Base-by-base conservation (phyloP, 37 sponge, comb jelly and placozoan species). In the Axinella damicornis region DNA sequence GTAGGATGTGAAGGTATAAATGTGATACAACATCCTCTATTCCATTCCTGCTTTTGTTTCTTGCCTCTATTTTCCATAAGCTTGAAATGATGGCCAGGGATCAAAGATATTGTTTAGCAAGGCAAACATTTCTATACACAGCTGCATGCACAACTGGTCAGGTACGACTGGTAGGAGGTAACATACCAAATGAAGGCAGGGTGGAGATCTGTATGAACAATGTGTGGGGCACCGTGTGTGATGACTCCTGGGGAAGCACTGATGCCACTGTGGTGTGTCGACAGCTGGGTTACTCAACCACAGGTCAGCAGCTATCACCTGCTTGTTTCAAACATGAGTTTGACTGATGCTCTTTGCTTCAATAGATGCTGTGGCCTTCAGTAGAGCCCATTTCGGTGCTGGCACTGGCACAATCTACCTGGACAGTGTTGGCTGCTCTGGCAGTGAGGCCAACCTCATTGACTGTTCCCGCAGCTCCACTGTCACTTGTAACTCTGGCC, bases 381-480 rank as follows among this genome's bases (percentile, higher is more conserved):
- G 72, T 39, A 71, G 37, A 37, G 72, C 72, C 2, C 22, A 40
- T 21, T 71, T 39, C n/a, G 72, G 72, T 2, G 38, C 72, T 36
- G 72, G 72, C 34, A 37, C 46, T 40, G 72, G 72, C 24, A 17
- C 40, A 24, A 71, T 39, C 19, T 5, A 40, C 41, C 18, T 71
- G 15, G 72, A 71, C 37, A 46, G 37, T 71, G 72, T 71, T 11
- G 24, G 24, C 19, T 71, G 72, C n/a, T 37, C 46, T 39, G 38
- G 41, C 18, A 40, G 20, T 25, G 46, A 39, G 38, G 5, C 18
- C 24, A 24, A 18, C 21, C 72, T 71, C 5, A 25, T 71, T 36
- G 46, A 71, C 38, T 71, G 72, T 39, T 5, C 72, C 24, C 38
- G 72, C 16, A 37, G 72, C 24, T 37, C 40, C n/a, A 39, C 20